Percentiles rank a stretch among this genome's conserved stretches.
These are phyloP conservation scores for Neodiprion lecontei DNA, from an alignment of 1,140 invertebrate species.

Conservation along the genomic window DNA sequence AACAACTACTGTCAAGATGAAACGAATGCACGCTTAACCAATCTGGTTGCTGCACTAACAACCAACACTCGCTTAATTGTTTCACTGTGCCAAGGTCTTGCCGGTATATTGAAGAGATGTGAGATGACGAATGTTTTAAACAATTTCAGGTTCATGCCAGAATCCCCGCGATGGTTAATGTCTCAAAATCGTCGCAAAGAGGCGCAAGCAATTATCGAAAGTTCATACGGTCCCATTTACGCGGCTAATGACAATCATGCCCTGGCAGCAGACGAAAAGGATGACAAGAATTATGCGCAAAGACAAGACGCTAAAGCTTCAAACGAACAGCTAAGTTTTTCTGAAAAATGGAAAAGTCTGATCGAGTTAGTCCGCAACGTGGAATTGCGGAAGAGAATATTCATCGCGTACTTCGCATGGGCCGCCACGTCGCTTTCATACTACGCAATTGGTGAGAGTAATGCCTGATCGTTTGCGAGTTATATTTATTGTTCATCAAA, in stretches of 20 bases:
- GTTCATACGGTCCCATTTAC: conserved; percentile 24
- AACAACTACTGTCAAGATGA: conserved; percentile 17
- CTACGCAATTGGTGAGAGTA: conserved; percentile 50
- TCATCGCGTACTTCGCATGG: conserved; percentile 51
- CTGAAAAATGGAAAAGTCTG: conserved; percentile 24
- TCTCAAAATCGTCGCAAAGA: conserved; percentile 47
- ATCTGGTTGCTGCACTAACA: too few relatives aligned
- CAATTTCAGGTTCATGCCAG: conserved; percentile 53
- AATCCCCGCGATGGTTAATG: conserved; percentile 61
- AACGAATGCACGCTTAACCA: not conserved
- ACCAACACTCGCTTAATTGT: too few relatives aligned
- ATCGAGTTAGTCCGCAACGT: conserved; percentile 29
- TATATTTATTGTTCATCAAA: not conserved
- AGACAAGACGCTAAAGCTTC: not conserved
- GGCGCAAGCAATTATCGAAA: conserved; percentile 42
- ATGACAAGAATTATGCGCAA: not conserved
- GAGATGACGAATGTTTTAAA: not conserved
- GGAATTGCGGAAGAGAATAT: conserved; percentile 44
- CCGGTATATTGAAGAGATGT: too few relatives aligned
- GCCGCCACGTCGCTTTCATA: conserved; percentile 62
- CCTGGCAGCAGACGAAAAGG: not conserved
- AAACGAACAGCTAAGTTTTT: not conserved
- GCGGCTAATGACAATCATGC: not conserved
- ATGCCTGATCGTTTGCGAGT: not conserved
- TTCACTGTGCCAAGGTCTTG: too few relatives aligned